phyloP scores from a whole-genome alignment of 2,113 vertebrate genomes.

The Syngnathus scovelli region DNA sequence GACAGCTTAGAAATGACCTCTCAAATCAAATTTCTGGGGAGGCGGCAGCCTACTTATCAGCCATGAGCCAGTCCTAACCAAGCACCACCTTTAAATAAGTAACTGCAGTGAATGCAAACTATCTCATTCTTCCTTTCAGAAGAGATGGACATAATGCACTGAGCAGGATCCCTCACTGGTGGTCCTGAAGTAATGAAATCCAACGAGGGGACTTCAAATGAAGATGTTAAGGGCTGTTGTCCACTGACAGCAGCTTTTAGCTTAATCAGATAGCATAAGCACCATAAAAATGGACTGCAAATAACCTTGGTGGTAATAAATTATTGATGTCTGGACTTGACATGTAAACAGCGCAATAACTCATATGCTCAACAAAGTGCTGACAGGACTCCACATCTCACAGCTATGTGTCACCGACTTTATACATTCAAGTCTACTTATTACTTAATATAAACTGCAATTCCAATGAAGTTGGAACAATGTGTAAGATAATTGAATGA shows the following conservation, averaged over 20 bases:
- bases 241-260: slow-evolving; percentile 65
- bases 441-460: slow-evolving; percentile 25
- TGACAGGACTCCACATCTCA: slow-evolving; percentile 45
- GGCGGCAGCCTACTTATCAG: slow-evolving; percentile 7
- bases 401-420: slow-evolving; percentile 37
- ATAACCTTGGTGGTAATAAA: slow-evolving; percentile 64
- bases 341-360: slow-evolving; percentile 59
- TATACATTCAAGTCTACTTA: slow-evolving; percentile 37
- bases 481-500: too few relatives aligned
- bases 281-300: slow-evolving; percentile 58
- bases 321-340: slow-evolving; percentile 58
- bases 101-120: neutral
- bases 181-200: slow-evolving; percentile 33
- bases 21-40: slow-evolving; percentile 46
- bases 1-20: slow-evolving; percentile 70
- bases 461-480: too few relatives aligned
- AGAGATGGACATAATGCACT: neutral
- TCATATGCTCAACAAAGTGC: slow-evolving; percentile 54
- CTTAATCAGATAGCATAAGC: slow-evolving; percentile 64
- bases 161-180: neutral
- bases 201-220: slow-evolving; percentile 30
- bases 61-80: slow-evolving; percentile 6
- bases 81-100: neutral
- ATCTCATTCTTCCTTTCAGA: slow-evolving; percentile 3
- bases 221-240: slow-evolving; percentile 45